Conservation (phyloP, 2,797 vertebrate species). For the Poeciliopsis gracilis region DNA sequence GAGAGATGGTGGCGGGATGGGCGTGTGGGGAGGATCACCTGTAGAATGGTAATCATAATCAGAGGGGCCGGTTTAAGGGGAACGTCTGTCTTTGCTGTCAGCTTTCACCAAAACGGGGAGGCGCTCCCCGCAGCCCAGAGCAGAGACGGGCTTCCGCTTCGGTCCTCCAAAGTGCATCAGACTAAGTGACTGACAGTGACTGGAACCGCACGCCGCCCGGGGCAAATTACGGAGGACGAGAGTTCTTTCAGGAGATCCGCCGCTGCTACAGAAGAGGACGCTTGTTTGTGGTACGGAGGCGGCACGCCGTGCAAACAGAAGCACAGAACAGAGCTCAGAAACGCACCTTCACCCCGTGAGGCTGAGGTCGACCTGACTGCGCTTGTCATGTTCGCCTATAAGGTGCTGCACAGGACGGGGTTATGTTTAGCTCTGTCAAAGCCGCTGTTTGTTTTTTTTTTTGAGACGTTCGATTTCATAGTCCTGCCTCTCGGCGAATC, state of each 20-base stretch:
- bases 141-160: conserved; percentile 45
- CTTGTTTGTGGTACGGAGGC: conserved; percentile 48
- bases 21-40: conserved; percentile 52
- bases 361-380: conserved; percentile 28
- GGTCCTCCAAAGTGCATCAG: conserved; percentile 66
- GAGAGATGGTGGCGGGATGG: conserved; percentile 11
- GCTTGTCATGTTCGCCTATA: conserved; percentile 61
- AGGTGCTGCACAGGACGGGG: conserved; percentile 47
- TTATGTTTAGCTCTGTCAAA: conserved; percentile 66
- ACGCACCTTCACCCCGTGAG: neutral
- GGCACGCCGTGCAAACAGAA: conserved; percentile 2
- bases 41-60: conserved; percentile 76
- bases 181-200: conserved; percentile 73
- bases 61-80: conserved; percentile 65
- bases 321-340: neutral
- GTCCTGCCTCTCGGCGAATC: conserved; percentile 31
- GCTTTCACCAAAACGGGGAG: conserved; percentile 48
- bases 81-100: conserved; percentile 64
- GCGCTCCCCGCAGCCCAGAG: conserved; percentile 44
- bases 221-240: conserved; percentile 56
- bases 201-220: conserved; percentile 60
- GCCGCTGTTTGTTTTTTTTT: conserved; percentile 58
- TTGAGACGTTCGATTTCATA: conserved; percentile 64
- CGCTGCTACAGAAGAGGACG: conserved; percentile 24
- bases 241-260: conserved; percentile 44